These are phyloP conservation scores for Tragelaphus strepsiceros DNA, from an alignment of 2,113 vertebrate species.

Conservation along the genomic window DNA sequence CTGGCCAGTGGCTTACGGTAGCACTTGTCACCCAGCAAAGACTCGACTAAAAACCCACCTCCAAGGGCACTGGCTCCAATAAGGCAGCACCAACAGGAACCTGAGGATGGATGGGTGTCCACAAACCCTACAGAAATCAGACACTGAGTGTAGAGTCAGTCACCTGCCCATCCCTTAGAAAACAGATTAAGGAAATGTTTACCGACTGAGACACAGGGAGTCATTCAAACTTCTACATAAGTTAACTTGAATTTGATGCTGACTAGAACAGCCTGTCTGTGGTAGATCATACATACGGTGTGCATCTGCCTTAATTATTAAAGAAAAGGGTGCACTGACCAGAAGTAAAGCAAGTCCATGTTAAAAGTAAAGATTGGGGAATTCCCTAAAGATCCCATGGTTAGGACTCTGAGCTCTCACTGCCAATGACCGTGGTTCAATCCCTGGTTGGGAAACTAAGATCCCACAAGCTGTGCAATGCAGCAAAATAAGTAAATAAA, in stretches of 20 bases:
- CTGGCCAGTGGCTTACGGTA: background rate
- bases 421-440: background rate
- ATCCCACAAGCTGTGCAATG: background rate
- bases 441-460: background rate
- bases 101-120: too few relatives aligned
- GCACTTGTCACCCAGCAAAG: background rate
- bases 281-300: background rate
- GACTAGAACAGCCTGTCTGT: background rate
- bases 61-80: background rate
- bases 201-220: background rate
- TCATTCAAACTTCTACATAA: accelerated
- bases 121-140: background rate
- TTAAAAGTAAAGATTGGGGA: background rate
- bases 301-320: background rate
- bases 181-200: background rate
- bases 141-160: background rate
- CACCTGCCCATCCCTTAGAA: background rate
- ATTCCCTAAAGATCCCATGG: background rate
- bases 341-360: background rate
- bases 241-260: background rate
- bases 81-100: background rate
- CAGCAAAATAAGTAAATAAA: background rate
- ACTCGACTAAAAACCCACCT: background rate
- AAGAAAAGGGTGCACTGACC: background rate
- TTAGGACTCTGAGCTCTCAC: background rate